These are phyloP conservation scores for Elgonia sp. DNA, from an alignment of 2,888 invertebrate genomes.

Conservation along the genomic window DNA sequence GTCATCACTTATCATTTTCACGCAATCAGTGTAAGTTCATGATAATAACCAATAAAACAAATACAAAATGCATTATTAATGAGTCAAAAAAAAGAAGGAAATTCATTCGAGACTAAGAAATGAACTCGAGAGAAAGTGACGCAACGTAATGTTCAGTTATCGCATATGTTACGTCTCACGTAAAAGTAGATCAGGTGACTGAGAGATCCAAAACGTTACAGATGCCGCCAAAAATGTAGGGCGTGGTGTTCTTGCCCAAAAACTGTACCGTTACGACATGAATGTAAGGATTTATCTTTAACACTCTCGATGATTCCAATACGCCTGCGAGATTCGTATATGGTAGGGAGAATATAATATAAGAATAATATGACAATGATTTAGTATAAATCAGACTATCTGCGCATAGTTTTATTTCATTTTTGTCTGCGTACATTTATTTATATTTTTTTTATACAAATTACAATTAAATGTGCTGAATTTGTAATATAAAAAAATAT, in stretches of 20 bases:
- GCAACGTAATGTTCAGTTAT: conserved; percentile 61
- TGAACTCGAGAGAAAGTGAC: conserved; percentile 63
- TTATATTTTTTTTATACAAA: too few relatives aligned
- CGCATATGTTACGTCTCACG: conserved; percentile 63
- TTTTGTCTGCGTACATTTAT: too few relatives aligned
- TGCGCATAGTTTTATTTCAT: too few relatives aligned
- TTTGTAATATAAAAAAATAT: too few relatives aligned
- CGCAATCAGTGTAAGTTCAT: background rate
- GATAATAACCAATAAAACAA: background rate
- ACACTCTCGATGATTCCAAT: background rate
- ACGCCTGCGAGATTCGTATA: background rate
- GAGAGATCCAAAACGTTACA: conserved; percentile 49
- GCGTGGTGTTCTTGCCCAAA: conserved; percentile 56
- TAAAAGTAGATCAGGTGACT: conserved; percentile 75
- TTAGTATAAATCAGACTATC: too few relatives aligned
- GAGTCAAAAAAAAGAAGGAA: conserved; percentile 43
- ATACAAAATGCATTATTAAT: background rate
- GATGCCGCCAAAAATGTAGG: conserved; percentile 66
- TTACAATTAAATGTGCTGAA: too few relatives aligned
- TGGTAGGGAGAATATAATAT: background rate
- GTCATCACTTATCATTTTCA: background rate
- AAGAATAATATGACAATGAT: too few relatives aligned
- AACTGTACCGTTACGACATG: conserved; percentile 47
- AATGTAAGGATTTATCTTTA: conserved; percentile 18
- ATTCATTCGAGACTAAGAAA: conserved; percentile 43